A percentile compares a stretch with the other conserved stretches of the same genome.
These are phyloP conservation scores for Myzus persicae DNA, from an alignment of 1,140 invertebrate species.

Conservation along the genomic window DNA sequence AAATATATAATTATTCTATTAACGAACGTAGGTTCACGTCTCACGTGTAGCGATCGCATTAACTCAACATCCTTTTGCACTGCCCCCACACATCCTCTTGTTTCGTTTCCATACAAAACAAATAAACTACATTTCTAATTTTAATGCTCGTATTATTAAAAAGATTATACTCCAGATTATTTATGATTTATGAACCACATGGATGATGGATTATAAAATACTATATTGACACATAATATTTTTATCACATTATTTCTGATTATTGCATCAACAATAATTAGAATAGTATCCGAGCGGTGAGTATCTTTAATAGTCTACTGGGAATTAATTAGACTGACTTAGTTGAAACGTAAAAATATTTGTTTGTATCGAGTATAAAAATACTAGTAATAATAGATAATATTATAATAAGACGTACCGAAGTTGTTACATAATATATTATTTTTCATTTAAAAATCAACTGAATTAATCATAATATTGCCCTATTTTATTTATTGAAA, in stretches of 20 bases:
- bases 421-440: not conserved
- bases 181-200: not conserved
- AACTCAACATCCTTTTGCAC: slow-evolving; percentile 22
- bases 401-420: too few species aligned
- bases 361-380: too few species aligned
- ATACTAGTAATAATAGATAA: too few species aligned
- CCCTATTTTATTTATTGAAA: not conserved
- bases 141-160: not conserved
- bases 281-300: not conserved
- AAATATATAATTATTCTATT: slow-evolving; percentile 20
- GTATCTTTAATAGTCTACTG: not conserved
- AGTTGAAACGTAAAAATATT: too few species aligned
- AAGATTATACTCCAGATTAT: not conserved
- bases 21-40: not conserved
- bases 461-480: not conserved
- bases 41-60: slow-evolving; percentile 7
- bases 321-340: not conserved
- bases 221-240: not conserved
- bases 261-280: not conserved
- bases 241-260: not conserved
- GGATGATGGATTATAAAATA: not conserved
- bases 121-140: not conserved
- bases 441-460: not conserved
- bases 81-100: slow-evolving; percentile 7
- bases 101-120: not conserved